These are phyloP conservation scores for Ellobius talpinus DNA, from an alignment of 2,113 vertebrate species.

Conservation along the genomic window DNA sequence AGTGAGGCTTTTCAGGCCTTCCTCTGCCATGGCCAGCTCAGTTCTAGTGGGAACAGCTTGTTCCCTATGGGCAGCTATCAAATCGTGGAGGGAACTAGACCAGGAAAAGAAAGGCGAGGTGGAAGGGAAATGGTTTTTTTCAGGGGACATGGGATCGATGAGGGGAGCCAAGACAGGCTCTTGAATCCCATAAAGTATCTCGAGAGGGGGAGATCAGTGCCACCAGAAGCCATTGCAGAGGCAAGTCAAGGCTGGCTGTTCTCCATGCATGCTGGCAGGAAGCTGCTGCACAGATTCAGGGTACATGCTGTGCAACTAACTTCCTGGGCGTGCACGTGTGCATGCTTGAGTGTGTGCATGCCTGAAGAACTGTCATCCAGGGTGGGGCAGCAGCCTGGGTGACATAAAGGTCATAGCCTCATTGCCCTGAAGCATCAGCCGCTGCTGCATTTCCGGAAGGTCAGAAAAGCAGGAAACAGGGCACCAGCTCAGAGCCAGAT, in stretches of 20 bases:
- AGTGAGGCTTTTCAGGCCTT: background rate
- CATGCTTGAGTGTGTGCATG: too few relatives aligned
- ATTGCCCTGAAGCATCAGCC: background rate
- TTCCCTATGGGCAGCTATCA: background rate
- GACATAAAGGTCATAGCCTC: background rate
- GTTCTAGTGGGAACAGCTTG: background rate
- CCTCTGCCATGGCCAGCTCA: background rate
- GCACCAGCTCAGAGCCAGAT: background rate
- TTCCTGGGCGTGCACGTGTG: background rate
- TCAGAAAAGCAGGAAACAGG: background rate
- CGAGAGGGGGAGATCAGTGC: background rate
- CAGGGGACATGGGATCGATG: background rate
- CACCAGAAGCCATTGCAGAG: background rate
- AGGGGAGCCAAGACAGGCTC: background rate
- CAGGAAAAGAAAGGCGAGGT: background rate
- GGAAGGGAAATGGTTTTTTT: background rate
- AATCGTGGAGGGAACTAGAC: background rate
- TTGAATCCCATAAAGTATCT: background rate
- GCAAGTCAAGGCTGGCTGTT: too few relatives aligned
- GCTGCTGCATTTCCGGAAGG: background rate
- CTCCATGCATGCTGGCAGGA: rapidly evolving
- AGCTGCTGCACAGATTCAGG: background rate
- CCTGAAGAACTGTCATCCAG: background rate
- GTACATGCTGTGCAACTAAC: rapidly evolving
- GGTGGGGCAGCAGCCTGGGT: background rate